phyloP scores from a whole-genome alignment of 1,140 invertebrate genomes.

The Procambarus clarkii region DNA sequence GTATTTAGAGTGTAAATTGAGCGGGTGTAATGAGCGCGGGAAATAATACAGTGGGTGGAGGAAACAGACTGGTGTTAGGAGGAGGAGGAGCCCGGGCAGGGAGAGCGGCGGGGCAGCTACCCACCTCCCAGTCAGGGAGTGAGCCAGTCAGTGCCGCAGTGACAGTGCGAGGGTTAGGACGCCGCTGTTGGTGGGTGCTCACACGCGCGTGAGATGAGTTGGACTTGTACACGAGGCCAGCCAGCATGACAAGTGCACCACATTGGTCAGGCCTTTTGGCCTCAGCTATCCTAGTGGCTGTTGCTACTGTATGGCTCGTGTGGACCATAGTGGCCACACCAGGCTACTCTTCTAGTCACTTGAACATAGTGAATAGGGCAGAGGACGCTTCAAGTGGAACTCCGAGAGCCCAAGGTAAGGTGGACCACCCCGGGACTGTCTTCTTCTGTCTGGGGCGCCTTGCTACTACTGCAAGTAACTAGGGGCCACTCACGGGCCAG shows the following conservation, averaged over 20 bases:
- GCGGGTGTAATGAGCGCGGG: no score
- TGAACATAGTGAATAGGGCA: slow-evolving; percentile 16
- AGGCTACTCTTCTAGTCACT: slow-evolving; percentile 23
- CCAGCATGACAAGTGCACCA: slow-evolving; percentile 23
- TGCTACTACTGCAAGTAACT: not conserved
- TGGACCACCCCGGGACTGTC: not conserved
- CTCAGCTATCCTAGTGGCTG: slow-evolving; percentile 3
- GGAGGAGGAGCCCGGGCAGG: not conserved
- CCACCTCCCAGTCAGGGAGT: not conserved
- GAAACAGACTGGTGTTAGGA: no score
- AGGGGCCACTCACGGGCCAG: not conserved
- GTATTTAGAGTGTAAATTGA: no score
- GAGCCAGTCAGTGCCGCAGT: not conserved
- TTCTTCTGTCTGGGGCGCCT: not conserved
- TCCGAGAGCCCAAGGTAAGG: slow-evolving; percentile 25
- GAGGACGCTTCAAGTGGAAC: slow-evolving; percentile 26
- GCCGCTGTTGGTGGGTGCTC: slow-evolving; percentile 4
- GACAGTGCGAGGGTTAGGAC: not conserved
- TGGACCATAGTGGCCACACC: slow-evolving; percentile 28
- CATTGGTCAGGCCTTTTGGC: slow-evolving; percentile 27
- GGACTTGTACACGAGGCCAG: slow-evolving; percentile 9
- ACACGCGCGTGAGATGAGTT: slow-evolving; percentile 10
- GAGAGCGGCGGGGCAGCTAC: not conserved
- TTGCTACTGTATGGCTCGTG: not conserved
- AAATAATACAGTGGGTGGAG: no score